A percentile compares a stretch with the other conserved stretches of the same genome.
Evolutionary conservation across 2,888 invertebrate genomes (phyloP).

Genomic region (Hydrotaea cyrtoneurina): DNA sequence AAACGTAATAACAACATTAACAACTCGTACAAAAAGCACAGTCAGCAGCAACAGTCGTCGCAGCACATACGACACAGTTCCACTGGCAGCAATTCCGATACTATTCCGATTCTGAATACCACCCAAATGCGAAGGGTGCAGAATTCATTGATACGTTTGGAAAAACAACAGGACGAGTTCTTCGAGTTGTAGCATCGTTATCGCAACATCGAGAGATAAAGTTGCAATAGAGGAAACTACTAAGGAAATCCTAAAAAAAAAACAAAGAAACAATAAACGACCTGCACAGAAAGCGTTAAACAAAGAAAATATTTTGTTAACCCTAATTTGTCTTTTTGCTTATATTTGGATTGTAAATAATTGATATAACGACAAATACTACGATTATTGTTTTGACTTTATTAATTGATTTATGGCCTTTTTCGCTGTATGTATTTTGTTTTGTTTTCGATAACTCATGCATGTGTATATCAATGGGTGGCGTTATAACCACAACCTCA

Average conservation of each 20-base stretch:
- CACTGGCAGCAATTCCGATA: conserved; percentile 82
- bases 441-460: background rate
- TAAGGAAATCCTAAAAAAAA: background rate
- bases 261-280: conserved; percentile 32
- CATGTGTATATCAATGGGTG: too few species aligned
- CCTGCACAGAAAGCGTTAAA: conserved; percentile 48
- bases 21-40: conserved; percentile 77
- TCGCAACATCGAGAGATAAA: conserved; percentile 13
- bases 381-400: background rate
- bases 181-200: conserved; percentile 93
- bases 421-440: background rate
- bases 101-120: conserved; percentile 83
- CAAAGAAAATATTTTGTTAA: conserved; percentile 37
- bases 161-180: conserved; percentile 93
- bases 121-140: conserved; percentile 91
- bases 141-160: conserved; percentile 90
- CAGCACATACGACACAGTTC: conserved; percentile 78
- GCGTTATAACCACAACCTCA: background rate
- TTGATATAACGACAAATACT: conserved; percentile 20
- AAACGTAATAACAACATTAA: conserved; percentile 75
- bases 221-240: background rate
- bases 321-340: conserved; percentile 6
- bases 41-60: conserved; percentile 71
- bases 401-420: conserved; percentile 9
- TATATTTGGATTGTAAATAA: conserved; percentile 53